Evolutionary conservation across 2,113 vertebrate species (phyloP).

Genomic region (Eonycteris spelaea): DNA sequence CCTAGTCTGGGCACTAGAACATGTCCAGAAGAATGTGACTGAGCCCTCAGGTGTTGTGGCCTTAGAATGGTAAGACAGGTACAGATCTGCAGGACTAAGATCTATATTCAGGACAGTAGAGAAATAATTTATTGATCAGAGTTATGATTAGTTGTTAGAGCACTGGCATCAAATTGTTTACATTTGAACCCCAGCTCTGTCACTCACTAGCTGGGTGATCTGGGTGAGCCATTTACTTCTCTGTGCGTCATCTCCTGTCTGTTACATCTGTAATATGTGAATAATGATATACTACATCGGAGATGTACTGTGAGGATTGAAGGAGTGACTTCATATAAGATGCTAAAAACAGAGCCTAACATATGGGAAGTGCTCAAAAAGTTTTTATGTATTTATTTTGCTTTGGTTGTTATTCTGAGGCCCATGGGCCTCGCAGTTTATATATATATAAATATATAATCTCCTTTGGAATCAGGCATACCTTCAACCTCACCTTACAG

Average conservation of each 20-base stretch:
- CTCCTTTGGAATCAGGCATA: neutral
- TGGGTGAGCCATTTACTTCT: neutral
- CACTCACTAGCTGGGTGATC: neutral
- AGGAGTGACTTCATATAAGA: neutral
- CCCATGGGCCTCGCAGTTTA: no score
- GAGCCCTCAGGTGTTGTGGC: neutral
- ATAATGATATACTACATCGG: no score
- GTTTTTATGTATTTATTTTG: neutral
- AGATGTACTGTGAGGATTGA: neutral
- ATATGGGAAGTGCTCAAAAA: neutral
- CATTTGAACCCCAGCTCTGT: neutral
- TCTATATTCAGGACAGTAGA: neutral
- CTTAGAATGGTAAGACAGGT: neutral
- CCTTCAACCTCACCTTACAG: neutral
- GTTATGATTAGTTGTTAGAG: neutral
- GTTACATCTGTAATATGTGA: neutral
- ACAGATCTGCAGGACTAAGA: neutral
- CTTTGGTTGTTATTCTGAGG: neutral
- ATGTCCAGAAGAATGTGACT: neutral
- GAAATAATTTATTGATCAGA: neutral
- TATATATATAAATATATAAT: no score
- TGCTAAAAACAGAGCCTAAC: neutral
- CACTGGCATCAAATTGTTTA: neutral
- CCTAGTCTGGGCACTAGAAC: neutral
- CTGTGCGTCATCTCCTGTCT: neutral